Evolutionary conservation across 30 jellyfish, hydroid and myxozoan genomes (phyloP).

Genomic region (Chrysaora quinquecirrha): DNA sequence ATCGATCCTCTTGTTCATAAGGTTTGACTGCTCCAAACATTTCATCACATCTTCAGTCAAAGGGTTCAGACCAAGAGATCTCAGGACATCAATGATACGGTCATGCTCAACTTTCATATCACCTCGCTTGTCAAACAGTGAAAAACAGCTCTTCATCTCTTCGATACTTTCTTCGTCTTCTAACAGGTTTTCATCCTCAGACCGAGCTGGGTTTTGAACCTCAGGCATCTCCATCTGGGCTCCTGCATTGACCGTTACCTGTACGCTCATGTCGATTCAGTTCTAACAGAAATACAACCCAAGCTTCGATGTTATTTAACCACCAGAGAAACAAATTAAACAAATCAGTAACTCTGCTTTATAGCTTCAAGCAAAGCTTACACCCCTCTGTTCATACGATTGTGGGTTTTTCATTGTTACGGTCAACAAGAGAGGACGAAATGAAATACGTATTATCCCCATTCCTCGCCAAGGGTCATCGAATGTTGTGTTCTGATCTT

Average conservation of each 20-base stretch:
- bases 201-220: too few relatives aligned
- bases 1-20: slow-evolving; percentile 65
- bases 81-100: slow-evolving; percentile 77
- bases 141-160: slow-evolving; percentile 91
- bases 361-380: neutral
- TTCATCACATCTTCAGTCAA: slow-evolving; percentile 78
- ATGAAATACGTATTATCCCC: neutral
- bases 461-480: neutral
- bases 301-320: too few relatives aligned
- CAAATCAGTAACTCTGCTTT: neutral
- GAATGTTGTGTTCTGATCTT: too few relatives aligned
- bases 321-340: too few relatives aligned
- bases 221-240: too few relatives aligned
- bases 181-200: too few relatives aligned
- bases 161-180: slow-evolving; percentile 85
- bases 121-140: slow-evolving; percentile 88
- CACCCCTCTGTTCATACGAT: slow-evolving; percentile 3
- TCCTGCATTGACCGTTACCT: too few relatives aligned
- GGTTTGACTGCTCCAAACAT: slow-evolving; percentile 28
- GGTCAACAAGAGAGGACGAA: neutral
- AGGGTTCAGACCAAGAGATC: slow-evolving; percentile 98
- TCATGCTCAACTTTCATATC: slow-evolving; percentile 84
- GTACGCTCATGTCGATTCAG: too few relatives aligned
- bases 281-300: too few relatives aligned
- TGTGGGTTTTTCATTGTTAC: slow-evolving; percentile 4